Base-by-base conservation (phyloP, 2,888 invertebrate genomes). In the Acleris literana region DNA sequence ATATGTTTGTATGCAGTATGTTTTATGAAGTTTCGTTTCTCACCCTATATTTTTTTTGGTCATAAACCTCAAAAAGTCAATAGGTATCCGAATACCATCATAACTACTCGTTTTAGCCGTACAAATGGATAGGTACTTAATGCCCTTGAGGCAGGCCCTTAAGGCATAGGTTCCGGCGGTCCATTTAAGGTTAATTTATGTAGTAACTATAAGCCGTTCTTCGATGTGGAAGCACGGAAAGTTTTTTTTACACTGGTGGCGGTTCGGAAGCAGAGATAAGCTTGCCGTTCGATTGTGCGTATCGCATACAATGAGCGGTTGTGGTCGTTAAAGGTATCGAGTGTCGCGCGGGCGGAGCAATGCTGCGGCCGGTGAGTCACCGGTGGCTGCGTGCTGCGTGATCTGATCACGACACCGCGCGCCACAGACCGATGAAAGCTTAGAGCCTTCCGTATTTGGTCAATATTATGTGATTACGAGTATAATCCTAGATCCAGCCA, bases 351-450 rank as follows among this genome's bases (percentile, higher is more conserved):
- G 70, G 73, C 73, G 72, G 70, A 71, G 68, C 70, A 7, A 72
- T 71, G 72, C 51, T 71, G 69, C 73, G 71, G 69, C 55, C 60
- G 76, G 74, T 85, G 85, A 84, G 75, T 85, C 86, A 84, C 77
- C 76, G 74, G 81, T 77, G 78, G 78, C 78, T 80, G 83, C 74
- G 74, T 74, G 76, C 74, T 74, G 73, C 75, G 77, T 79, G 81
- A 81, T 82, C 79, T 74, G 79, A 80, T 79, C 79, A 77, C 76
- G 74, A 75, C 74, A 64, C 51, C 64, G 9, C 9, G 33, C 33
- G 46, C 70, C 74, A 77, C 71, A 82, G 80, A 80, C 76, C 68
- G 58, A 61, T 20, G 70, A 69, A 75, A 69, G 68, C 70, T 56
- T 74, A 83, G 78, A 82, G 18, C 9, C 51, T 20, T 5, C 29